These are phyloP conservation scores for Spilarctia lutea DNA, from an alignment of 2,888 invertebrate species.

Conservation along the genomic window DNA sequence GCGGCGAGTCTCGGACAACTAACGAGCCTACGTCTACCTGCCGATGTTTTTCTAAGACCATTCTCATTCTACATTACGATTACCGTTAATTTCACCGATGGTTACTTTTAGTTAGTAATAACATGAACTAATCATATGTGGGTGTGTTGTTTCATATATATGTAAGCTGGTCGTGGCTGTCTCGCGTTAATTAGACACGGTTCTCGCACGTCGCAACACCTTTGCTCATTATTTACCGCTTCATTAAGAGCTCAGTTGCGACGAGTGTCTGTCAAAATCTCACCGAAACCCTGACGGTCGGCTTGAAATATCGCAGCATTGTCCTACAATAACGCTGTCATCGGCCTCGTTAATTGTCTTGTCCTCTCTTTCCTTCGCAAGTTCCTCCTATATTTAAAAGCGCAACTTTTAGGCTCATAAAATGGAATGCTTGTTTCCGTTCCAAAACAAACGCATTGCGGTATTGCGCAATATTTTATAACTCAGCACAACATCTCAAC, in stretches of 20 bases:
- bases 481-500: conserved; percentile 67
- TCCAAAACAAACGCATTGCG: conserved; percentile 61
- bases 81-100: conserved; percentile 58
- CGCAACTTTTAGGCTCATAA: conserved; percentile 67
- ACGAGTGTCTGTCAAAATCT: conserved; percentile 83
- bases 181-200: conserved; percentile 82
- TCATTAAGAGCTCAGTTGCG: conserved; percentile 84
- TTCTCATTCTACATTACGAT: conserved; percentile 56
- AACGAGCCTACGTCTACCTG: conserved; percentile 73
- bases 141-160: conserved; percentile 55
- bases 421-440: conserved; percentile 71
- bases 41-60: conserved; percentile 61
- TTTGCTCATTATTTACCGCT: conserved; percentile 85
- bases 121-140: conserved; percentile 62
- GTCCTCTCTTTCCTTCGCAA: conserved; percentile 64
- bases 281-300: conserved; percentile 73
- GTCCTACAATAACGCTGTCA: conserved; percentile 83
- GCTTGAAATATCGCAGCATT: conserved; percentile 82
- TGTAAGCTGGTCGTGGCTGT: conserved; percentile 69
- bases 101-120: conserved; percentile 59
- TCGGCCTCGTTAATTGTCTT: conserved; percentile 81
- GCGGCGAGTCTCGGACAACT: conserved; percentile 62
- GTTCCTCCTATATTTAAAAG: conserved; percentile 66
- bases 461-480: conserved; percentile 69
- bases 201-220: conserved; percentile 77